Evolutionary conservation across 2,797 vertebrate species (phyloP).

Genomic region (Xiphorhynchus erythropygius): DNA sequence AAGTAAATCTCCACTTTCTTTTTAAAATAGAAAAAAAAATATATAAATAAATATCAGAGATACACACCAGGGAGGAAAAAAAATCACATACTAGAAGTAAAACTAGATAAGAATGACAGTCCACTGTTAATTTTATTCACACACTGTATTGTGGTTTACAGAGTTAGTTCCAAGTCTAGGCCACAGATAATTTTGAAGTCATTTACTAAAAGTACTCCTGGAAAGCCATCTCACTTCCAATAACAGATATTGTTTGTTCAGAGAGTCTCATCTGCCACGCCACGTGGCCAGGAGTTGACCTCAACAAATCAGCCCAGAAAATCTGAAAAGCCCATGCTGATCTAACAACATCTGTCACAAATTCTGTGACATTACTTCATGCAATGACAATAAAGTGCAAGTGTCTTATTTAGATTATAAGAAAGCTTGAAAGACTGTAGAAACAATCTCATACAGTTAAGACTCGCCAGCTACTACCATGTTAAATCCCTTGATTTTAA

Average conservation of each 20-base stretch:
- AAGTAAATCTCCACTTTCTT: background rate
- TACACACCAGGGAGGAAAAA: background rate
- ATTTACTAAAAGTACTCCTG: background rate
- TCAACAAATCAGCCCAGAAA: conserved; percentile 20
- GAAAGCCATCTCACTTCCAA: background rate
- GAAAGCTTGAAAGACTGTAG: background rate
- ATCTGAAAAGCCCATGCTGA: conserved; percentile 12
- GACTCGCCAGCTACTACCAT: background rate
- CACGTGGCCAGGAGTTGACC: background rate
- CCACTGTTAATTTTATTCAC: background rate
- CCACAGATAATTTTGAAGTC: background rate
- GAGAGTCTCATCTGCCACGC: background rate
- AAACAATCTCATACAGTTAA: background rate
- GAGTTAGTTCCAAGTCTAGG: background rate
- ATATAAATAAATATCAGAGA: background rate
- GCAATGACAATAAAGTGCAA: background rate
- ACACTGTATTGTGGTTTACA: background rate
- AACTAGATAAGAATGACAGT: background rate
- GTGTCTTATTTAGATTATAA: background rate
- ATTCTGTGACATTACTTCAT: background rate
- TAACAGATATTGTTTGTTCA: background rate
- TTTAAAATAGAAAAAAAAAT: background rate
- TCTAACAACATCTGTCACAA: conserved; percentile 41
- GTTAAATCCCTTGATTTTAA: background rate
- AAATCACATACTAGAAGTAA: background rate